Base-by-base conservation (phyloP, 1,140 invertebrate species). In the Pogonognathellus flavescens region DNA sequence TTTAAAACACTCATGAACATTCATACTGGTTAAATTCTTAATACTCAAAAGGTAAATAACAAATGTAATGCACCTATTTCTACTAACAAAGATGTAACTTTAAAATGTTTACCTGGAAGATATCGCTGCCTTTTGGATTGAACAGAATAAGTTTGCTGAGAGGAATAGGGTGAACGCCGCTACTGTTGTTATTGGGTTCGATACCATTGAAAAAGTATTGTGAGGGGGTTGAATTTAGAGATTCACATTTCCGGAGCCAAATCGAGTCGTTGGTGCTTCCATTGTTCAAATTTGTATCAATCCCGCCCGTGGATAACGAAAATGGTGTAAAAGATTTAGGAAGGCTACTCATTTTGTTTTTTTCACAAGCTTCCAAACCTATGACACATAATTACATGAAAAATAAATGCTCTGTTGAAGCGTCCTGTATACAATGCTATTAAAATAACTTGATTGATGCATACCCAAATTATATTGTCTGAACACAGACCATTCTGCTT, bases 171-270 rank as follows among this genome's bases (percentile, higher is more conserved):
- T 76, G 70, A 76, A 76, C 41, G 49, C 70, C 70, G 49, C 50
- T 57, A 70, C 53, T 86, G 80, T 87, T 87, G 50, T 87, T 87
- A 50, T 85, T 87, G 13, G 80, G 81, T 52, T 87, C 86, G 22
- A 52, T 66, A 25, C 60, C 70, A 60, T 83, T 85, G 49, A 57
- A 82, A 76, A 76, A 76, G 70, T 76, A 76, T 18, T 76, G 70
- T 14, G 80, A 82, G 20, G 84, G 84, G 59, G 84, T 85, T 31
- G 80, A 57, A 82, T 60, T 85, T 31, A 85, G 60, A 52, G 84
- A 85, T 83, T 85, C 84, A 57, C 59, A 82, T 83, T 85, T 85
- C 72, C 70, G 70, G 70, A 76, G 70, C 70, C 84, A 80, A 80
- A 85, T 60, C 76, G 60, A 85, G 52, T 85, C 84, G 50, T 31